A percentile compares a stretch with the other conserved stretches of the same genome.
Evolutionary conservation across 2,888 invertebrate species (phyloP).

Genomic region (Phalera bucephala): DNA sequence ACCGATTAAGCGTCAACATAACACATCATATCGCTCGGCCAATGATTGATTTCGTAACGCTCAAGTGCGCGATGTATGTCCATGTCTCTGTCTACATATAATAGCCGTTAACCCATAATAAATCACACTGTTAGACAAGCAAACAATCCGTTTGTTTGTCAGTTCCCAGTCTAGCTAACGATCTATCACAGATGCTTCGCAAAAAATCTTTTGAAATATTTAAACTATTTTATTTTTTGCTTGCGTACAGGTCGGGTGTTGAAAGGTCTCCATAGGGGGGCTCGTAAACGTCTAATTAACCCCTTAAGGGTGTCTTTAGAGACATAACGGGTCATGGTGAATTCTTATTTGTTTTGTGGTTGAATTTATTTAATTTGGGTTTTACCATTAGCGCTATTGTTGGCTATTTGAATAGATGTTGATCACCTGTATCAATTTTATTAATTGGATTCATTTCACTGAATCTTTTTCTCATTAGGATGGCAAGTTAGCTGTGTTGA

Average conservation of each 20-base stretch:
- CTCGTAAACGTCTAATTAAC: constrained; percentile 51
- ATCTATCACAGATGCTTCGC: constrained; percentile 52
- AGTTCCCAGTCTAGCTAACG: constrained; percentile 53
- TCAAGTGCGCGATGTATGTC: constrained; percentile 21
- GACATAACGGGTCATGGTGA: constrained; percentile 9
- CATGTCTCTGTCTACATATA: constrained; percentile 13
- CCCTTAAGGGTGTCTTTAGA: constrained; percentile 26
- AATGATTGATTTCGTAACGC: constrained; percentile 28
- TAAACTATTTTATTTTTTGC: constrained; percentile 52
- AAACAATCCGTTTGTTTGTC: constrained; percentile 70
- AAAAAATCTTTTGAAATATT: constrained; percentile 52
- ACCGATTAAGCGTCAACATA: background rate
- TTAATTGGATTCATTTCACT: background rate
- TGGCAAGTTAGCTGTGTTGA: background rate
- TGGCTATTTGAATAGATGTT: background rate
- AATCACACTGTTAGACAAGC: constrained; percentile 63
- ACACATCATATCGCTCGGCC: background rate
- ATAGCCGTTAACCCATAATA: constrained; percentile 43
- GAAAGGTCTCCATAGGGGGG: constrained; percentile 57
- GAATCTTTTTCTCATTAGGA: background rate
- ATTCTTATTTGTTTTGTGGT: constrained; percentile 13
- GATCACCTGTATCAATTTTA: background rate
- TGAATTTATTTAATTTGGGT: constrained; percentile 8
- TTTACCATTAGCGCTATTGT: background rate
- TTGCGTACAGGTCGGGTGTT: constrained; percentile 32